Conservation (phyloP, 2,888 invertebrate genomes). For the Eupithecia subfuscata region DNA sequence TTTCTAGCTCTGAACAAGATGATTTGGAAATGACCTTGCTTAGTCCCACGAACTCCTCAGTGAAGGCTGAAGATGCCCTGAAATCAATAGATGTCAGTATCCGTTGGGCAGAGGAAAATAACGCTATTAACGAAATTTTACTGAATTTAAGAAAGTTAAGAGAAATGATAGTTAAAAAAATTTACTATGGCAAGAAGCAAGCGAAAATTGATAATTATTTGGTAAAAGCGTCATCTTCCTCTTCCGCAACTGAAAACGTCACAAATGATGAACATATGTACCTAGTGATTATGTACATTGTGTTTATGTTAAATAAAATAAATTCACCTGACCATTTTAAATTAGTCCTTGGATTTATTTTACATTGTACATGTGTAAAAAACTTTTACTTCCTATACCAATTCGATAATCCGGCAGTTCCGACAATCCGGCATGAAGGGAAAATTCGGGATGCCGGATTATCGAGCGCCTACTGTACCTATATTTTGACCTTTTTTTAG, state of each 20-base stretch:
- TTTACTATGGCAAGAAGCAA: conserved; percentile 2
- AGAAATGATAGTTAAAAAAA: conserved; percentile 12
- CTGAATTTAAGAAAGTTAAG: conserved; percentile 10
- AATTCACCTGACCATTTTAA: conserved; percentile 14
- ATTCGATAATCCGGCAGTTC: conserved; percentile 30
- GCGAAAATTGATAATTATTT: too few species aligned
- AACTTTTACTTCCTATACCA: conserved; percentile 29
- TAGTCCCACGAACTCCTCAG: conserved; percentile 13
- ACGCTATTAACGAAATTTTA: conserved; percentile 12
- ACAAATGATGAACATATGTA: conserved; percentile 13
- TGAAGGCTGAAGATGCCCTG: conserved; percentile 21
- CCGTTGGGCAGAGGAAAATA: conserved; percentile 16
- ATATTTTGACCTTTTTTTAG: too few species aligned
- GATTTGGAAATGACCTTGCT: conserved; percentile 10
- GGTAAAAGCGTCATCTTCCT: conserved; percentile 5
- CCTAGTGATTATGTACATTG: not conserved
- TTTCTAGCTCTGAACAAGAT: conserved; percentile 14
- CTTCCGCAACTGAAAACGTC: conserved; percentile 17
- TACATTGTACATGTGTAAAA: conserved; percentile 5
- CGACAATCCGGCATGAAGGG: conserved; percentile 24
- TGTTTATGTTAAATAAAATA: conserved; percentile 5
- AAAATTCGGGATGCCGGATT: conserved; percentile 30
- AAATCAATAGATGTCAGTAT: conserved; percentile 17
- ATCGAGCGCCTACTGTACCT: conserved; percentile 21
- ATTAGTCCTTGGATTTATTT: not conserved